These are phyloP conservation scores for Meles meles DNA, from an alignment of 2,113 vertebrate genomes.

Conservation along the genomic window DNA sequence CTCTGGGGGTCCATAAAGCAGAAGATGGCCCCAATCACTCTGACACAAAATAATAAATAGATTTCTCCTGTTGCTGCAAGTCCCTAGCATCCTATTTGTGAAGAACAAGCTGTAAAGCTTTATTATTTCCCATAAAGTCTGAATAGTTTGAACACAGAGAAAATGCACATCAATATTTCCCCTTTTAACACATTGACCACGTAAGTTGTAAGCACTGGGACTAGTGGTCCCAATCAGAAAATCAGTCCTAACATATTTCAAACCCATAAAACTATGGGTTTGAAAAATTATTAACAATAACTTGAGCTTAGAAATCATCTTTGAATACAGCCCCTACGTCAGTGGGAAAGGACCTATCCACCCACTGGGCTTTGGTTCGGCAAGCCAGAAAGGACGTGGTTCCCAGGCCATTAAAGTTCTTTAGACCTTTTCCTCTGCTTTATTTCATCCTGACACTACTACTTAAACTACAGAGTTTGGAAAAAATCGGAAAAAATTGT, in stretches of 20 bases:
- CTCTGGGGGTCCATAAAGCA: constrained; percentile 32
- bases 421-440: background rate
- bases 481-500: background rate
- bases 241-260: constrained; percentile 57
- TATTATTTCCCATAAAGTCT: constrained; percentile 71
- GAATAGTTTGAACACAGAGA: constrained; percentile 53
- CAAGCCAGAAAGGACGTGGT: background rate
- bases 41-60: constrained; percentile 59
- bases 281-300: no score
- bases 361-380: constrained; percentile 5
- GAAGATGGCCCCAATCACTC: constrained; percentile 31
- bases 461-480: constrained; percentile 5
- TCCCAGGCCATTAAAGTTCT: background rate
- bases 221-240: constrained; percentile 27
- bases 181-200: constrained; percentile 60
- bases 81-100: constrained; percentile 40
- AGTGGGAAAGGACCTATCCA: constrained; percentile 29
- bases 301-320: constrained; percentile 43
- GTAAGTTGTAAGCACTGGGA: background rate
- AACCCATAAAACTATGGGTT: constrained; percentile 67
- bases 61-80: constrained; percentile 29
- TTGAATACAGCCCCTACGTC: constrained; percentile 41
- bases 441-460: background rate
- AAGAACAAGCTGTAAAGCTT: constrained; percentile 70
- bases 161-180: constrained; percentile 64